Evolutionary conservation across 1,140 invertebrate genomes (phyloP).

Genomic region (Achatina immaculata): DNA sequence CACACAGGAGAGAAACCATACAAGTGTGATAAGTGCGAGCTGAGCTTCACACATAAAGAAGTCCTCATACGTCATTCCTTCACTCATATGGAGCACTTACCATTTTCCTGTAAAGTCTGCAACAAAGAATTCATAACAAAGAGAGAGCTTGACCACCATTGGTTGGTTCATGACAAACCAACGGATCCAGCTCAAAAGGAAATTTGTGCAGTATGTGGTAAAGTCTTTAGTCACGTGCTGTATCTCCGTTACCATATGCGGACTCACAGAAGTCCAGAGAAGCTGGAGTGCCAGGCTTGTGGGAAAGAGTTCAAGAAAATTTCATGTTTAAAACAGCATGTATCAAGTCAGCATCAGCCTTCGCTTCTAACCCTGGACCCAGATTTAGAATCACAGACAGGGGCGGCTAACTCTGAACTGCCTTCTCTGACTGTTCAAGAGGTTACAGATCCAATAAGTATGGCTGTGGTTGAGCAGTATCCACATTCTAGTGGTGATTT

Average conservation of each 20-base stretch:
- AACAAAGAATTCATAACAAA: not conserved
- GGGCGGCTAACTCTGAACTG: not conserved
- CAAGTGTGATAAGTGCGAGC: not conserved
- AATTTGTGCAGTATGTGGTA: not conserved
- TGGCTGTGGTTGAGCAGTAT: not conserved
- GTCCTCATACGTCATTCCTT: not conserved
- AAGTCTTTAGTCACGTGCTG: not conserved
- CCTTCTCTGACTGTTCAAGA: not conserved
- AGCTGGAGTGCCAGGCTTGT: not conserved
- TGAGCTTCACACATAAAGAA: not conserved
- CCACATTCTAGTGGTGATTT: not conserved
- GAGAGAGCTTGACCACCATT: not conserved
- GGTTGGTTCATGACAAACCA: not conserved
- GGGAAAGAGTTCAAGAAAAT: not conserved
- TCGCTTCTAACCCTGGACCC: not conserved
- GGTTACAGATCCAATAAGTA: not conserved
- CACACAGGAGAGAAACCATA: constrained; percentile 17
- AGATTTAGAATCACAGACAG: not conserved
- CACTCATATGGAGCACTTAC: not conserved
- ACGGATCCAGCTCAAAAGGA: not conserved
- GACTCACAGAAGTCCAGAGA: not conserved
- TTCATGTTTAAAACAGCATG: not conserved
- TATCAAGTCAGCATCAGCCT: not conserved
- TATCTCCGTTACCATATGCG: not conserved
- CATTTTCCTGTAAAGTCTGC: constrained; percentile 1